These are phyloP conservation scores for Stylophora pistillata DNA, from an alignment of 64 coral and sea anemone genomes.

Conservation along the genomic window DNA sequence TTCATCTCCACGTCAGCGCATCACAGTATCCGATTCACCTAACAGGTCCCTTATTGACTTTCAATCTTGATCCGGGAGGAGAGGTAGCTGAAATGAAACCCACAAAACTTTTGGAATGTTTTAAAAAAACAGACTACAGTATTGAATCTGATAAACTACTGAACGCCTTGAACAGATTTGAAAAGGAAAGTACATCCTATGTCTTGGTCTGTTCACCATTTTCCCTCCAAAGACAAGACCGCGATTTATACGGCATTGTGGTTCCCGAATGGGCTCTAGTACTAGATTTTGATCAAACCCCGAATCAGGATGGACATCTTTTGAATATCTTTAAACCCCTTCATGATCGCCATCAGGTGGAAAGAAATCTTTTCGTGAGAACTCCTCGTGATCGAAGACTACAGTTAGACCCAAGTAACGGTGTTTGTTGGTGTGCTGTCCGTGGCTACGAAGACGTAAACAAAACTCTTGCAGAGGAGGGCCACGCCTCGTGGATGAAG, in stretches of 20 bases:
- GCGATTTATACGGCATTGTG: constrained; percentile 75
- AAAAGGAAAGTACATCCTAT: constrained; percentile 66
- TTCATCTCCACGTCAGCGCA: constrained; percentile 47
- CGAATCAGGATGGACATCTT: constrained; percentile 44
- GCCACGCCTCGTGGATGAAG: constrained; percentile 60
- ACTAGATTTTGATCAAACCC: constrained; percentile 80
- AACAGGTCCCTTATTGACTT: constrained; percentile 44
- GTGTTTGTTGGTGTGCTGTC: constrained; percentile 74
- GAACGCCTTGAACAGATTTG: constrained; percentile 36
- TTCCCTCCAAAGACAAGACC: constrained; percentile 14
- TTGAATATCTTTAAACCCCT: constrained; percentile 53
- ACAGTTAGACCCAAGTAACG: constrained; percentile 66
- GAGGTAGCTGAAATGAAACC: constrained; percentile 36
- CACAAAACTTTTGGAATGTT: constrained; percentile 40
- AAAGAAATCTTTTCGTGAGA: constrained; percentile 72
- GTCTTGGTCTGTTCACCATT: constrained; percentile 69
- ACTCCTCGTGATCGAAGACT: constrained; percentile 69
- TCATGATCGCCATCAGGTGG: constrained; percentile 65
- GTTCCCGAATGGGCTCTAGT: constrained; percentile 77
- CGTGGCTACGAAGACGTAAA: constrained; percentile 70
- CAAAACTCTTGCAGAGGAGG: constrained; percentile 53
- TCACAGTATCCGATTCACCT: constrained; percentile 81
- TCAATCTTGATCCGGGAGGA: constrained; percentile 16
- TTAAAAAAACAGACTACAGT: neutral
- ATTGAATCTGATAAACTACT: constrained; percentile 69